These are phyloP conservation scores for Saccostrea echinata DNA, from an alignment of 1,140 invertebrate genomes.

Conservation along the genomic window DNA sequence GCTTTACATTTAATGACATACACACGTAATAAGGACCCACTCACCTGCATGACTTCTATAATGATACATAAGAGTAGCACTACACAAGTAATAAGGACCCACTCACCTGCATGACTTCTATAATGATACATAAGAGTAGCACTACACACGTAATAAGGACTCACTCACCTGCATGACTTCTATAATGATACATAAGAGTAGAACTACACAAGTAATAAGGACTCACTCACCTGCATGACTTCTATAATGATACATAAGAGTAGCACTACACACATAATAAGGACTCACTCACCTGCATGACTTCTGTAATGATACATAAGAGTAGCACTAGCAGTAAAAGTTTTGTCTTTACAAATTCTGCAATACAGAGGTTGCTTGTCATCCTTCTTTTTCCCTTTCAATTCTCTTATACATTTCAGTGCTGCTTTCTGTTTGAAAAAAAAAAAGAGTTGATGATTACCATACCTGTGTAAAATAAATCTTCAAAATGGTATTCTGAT, in stretches of 20 bases:
- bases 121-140: conserved; percentile 86
- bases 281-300: conserved; percentile 82
- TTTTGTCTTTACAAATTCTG: conserved; percentile 84
- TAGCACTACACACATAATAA: background rate
- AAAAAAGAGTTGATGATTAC: background rate
- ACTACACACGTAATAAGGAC: too few species aligned
- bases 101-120: conserved; percentile 85
- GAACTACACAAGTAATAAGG: too few species aligned
- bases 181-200: conserved; percentile 85
- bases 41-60: conserved; percentile 84
- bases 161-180: conserved; percentile 86
- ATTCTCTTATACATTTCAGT: conserved; percentile 78
- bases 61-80: conserved; percentile 85
- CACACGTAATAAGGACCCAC: too few species aligned
- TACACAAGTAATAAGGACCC: too few species aligned
- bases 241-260: too few species aligned
- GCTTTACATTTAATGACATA: too few species aligned
- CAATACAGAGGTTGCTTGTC: conserved; percentile 82
- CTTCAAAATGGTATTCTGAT: too few species aligned
- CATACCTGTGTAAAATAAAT: background rate
- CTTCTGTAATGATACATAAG: conserved; percentile 86
- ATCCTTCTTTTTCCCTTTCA: conserved; percentile 75
- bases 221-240: too few species aligned
- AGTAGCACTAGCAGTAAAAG: conserved; percentile 85
- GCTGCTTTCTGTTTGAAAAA: conserved; percentile 73